These are phyloP conservation scores for Agrypnia vestita DNA, from an alignment of 1,140 invertebrate genomes.

Conservation along the genomic window DNA sequence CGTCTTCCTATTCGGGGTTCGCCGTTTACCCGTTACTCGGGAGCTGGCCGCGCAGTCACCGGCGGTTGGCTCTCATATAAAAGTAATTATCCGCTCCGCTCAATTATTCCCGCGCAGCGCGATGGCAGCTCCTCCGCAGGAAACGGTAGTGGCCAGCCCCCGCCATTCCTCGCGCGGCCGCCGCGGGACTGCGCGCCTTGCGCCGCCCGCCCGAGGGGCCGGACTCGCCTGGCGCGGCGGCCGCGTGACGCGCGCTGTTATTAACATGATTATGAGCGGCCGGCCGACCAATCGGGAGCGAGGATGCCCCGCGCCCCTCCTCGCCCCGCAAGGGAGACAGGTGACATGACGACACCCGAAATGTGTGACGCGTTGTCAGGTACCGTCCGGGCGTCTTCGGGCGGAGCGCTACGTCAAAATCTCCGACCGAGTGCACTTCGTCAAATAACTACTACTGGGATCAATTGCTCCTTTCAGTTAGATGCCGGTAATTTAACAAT, in stretches of 20 bases:
- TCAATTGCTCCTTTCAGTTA: too few species aligned
- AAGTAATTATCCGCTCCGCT: slow-evolving; percentile 54
- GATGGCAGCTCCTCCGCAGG: slow-evolving; percentile 45
- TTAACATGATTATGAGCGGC: slow-evolving; percentile 52
- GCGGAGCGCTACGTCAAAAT: not conserved
- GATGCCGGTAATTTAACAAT: too few species aligned
- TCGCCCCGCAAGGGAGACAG: not conserved
- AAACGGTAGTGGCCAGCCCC: slow-evolving; percentile 32
- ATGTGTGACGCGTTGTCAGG: slow-evolving; percentile 12
- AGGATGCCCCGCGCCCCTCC: not conserved
- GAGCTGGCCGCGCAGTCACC: not conserved
- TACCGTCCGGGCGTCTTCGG: not conserved
- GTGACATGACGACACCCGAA: slow-evolving; percentile 41
- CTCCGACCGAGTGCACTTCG: not conserved
- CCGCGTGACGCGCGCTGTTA: slow-evolving; percentile 44
- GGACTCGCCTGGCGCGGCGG: slow-evolving; percentile 13
- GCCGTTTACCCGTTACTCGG: not conserved
- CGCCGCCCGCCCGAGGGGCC: slow-evolving; percentile 28
- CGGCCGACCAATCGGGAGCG: slow-evolving; percentile 26
- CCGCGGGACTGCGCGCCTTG: slow-evolving; percentile 23
- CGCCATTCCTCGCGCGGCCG: not conserved
- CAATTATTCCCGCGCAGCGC: slow-evolving; percentile 52
- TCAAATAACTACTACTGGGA: too few species aligned
- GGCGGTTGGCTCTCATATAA: slow-evolving; percentile 43
- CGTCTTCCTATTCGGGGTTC: slow-evolving; percentile 18